Evolutionary conservation across 2,113 vertebrate genomes (phyloP), one percentile per base, ranked within the genome.

Genomic region (Cephalophus harveyi): DNA sequence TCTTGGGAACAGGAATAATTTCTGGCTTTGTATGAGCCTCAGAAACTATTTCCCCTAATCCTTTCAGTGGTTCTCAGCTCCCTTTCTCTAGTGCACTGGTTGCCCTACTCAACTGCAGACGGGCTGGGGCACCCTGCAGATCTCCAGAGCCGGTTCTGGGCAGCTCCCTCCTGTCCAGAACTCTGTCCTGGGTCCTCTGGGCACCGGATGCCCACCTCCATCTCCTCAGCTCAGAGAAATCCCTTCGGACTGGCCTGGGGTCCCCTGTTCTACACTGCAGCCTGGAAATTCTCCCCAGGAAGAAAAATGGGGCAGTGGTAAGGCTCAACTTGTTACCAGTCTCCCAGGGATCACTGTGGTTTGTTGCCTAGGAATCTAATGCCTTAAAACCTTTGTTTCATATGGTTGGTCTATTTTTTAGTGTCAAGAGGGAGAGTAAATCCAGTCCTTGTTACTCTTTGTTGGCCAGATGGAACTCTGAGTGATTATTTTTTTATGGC

Each of bases 121-220:
- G 3, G 50, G 17, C 27, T 0, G 33, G 21, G 25, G 15, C 7
- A 0, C n/a, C 25, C 1, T 28, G 13, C 19, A 27, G 28, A 91
- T 43, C 7, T 60, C n/a, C 64, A 27, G 57, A 28, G 40, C 50
- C n/a, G 1, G 19, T 6, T 46, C 33, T 40, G 4, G 25, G 13
- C 9, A 48, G 17, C 7, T 30, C 5, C 23, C 5, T 28, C 55
- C 60, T 87, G 48, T 91, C 67, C 2, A 7, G n/a, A 43, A 6
- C 30, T 71, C 52, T 48, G 13, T 40, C 82, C 16, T 71, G 6
- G 8, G 62, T 16, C 28, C 28, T 46, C 15, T 10, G 21, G 40
- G 23, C 8, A 40, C 23, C 19, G 30, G 23, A 52, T 12, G 9
- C 23, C 8, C 13, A 36, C 62, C n/a, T 59, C n/a, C 46, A 25